Base-by-base conservation (phyloP, 2,797 vertebrate genomes). In the Telmatherina bonti region DNA sequence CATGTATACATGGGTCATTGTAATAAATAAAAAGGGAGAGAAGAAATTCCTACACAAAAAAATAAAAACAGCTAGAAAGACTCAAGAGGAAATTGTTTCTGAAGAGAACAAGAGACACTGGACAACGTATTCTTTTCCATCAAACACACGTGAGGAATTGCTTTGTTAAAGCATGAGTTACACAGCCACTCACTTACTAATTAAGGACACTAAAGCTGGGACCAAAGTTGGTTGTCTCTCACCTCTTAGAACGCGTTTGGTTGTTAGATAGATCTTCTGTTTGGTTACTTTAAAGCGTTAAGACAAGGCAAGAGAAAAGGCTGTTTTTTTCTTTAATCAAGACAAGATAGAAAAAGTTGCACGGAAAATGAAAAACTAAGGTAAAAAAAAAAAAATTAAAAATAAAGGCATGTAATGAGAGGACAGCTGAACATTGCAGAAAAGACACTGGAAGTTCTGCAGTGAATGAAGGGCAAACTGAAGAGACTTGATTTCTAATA, bases 271-370 rank as follows among this genome's bases (percentile, higher is more conserved):
- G 95, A 97, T 96, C 96, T 98, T 96, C 97, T 96, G 97, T 98
- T 97, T 99, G 97, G 97, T 97, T 98, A 98, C 93, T 97, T 99
- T 99, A 99, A 99, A 99, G 97, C 96, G 96, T 99, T 99, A 98
- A 97, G 97, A 98, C 97, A 99, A 99, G 97, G 97, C 97, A 98
- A 98, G 96, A 98, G 96, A 97, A 96, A 98, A 99, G 97, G 97
- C 96, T 96, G 97, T 93, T 96, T 96, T 95, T 92, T 94, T 96
- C 95, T 96, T 96, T 91, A 95, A 95, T 95, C 95, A 91, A 95
- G 92, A 92, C 93, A 93, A 94, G 91, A 93, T 89, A 93, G 87
- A 93, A 92, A 88, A 69, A 83, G 75, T 79, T 72, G 88, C 88
- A 76, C 85, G 33, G 51, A 88, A 93, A 89, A 7, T n/a, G 22